Base-by-base conservation (phyloP, 2,113 vertebrate species). In the Gallinago paraguaiae region DNA sequence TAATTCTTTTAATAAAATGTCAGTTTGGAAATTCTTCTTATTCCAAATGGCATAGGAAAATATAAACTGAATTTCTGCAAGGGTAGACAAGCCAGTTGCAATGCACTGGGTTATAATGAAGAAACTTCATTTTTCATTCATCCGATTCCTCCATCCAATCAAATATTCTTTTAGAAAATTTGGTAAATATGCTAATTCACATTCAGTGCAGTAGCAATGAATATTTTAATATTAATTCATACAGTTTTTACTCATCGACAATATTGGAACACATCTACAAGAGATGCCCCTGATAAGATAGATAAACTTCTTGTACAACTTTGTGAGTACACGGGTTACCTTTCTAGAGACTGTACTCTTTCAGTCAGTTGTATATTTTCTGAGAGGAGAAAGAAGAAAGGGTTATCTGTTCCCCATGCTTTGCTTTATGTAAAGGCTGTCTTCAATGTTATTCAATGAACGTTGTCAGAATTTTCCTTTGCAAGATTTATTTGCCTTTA, bases 151-250 rank as follows among this genome's bases (percentile, higher is more conserved):
- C 79, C 48, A 92, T 77, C 68, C 77, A 89, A 92, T 51, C n/a
- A 88, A 92, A 92, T 86, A 25, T 82, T 69, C 70, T 82, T 96
- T 91, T 46, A 86, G 13, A 9, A 75, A 96, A 72, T 64, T 72
- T 43, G 59, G 30, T 92, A 69, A 86, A 91, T 77, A 78, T 77
- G 23, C 10, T 82, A 35, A 95, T 96, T 86, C 33, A 50, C 86
- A 94, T 82, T 74, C 69, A 83, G 24, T 71, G n/a, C 23, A 92
- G n/a, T 24, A 93, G n/a, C 53, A 82, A 91, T 94, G 95, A 1
- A 39, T 89, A 86, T 76, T 96, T 97, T 87, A 93, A 95, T 89
- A 96, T 79, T 95, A 86, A 93, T 94, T 95, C 43, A 59, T 81
- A 65, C 10, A 67, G 41, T 85, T 83, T 85, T 27, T 71, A 74